phyloP scores from a whole-genome alignment of 1,140 invertebrate species.

The Drosophila paulistorum region DNA sequence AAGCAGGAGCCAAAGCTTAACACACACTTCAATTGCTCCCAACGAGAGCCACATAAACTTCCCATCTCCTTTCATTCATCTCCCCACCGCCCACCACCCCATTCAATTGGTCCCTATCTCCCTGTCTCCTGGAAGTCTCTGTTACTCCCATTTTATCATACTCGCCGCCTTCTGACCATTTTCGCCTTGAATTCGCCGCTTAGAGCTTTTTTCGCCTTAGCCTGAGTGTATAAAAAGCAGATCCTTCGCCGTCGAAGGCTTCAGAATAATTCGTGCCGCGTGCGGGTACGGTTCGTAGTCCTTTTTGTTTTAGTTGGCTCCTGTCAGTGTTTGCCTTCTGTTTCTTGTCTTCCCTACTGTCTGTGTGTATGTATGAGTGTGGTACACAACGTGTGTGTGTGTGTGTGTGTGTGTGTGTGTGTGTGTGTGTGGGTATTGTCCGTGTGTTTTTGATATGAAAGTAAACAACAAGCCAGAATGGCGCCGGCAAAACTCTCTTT shows the following conservation, averaged over 20 bases:
- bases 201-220: conserved; percentile 19
- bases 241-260: conserved; percentile 34
- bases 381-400: conserved; percentile 9
- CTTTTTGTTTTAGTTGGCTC: neutral
- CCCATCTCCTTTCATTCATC: conserved; percentile 28
- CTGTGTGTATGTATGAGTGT: conserved; percentile 17
- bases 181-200: conserved; percentile 47
- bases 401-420: neutral
- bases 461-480: conserved; percentile 65
- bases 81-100: neutral
- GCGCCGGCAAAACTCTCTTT: conserved; percentile 47
- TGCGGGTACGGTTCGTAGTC: conserved; percentile 74
- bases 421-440: conserved; percentile 6
- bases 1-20: conserved; percentile 58
- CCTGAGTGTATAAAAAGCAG: conserved; percentile 58
- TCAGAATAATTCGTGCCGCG: conserved; percentile 77
- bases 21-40: conserved; percentile 71
- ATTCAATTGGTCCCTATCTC: too few relatives aligned
- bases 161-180: neutral
- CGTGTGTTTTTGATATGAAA: conserved; percentile 49
- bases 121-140: neutral
- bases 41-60: conserved; percentile 78
- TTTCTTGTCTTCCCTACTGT: conserved; percentile 14
- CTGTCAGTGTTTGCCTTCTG: neutral
- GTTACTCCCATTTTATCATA: neutral